Conservation (phyloP, 2,797 vertebrate genomes). For the Periparus ater region DNA sequence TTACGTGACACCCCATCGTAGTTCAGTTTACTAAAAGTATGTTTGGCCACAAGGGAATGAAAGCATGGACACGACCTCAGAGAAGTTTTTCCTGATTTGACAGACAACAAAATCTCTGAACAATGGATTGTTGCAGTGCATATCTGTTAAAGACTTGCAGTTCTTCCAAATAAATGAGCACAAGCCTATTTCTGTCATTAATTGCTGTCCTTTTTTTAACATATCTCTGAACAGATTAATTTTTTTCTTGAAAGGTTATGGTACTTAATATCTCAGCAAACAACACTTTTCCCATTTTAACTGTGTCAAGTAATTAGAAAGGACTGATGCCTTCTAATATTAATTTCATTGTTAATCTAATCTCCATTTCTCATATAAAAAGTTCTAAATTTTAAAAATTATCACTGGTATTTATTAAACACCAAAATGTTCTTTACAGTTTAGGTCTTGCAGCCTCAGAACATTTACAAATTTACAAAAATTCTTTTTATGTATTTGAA, state of each 20-base stretch:
- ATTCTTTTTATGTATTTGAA: background rate
- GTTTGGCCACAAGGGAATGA: background rate
- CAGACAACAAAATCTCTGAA: background rate
- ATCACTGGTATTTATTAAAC: background rate
- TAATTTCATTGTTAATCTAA: background rate
- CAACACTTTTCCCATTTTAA: background rate
- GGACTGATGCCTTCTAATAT: background rate
- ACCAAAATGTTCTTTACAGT: background rate
- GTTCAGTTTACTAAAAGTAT: background rate
- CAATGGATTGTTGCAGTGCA: background rate
- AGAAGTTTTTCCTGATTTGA: background rate
- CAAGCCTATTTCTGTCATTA: background rate
- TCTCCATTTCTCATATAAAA: background rate
- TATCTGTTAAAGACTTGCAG: background rate
- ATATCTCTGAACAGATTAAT: background rate
- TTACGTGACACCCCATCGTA: background rate
- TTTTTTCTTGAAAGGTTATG: background rate
- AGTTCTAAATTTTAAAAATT: background rate
- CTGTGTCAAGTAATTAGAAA: background rate
- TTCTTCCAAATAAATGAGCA: background rate
- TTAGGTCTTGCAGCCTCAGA: background rate
- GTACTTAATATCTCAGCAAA: background rate
- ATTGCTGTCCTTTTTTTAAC: background rate
- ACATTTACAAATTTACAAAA: too few species aligned
- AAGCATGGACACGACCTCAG: background rate